phyloP scores from a whole-genome alignment of 2,797 vertebrate genomes.

The Neosilurus mollespiculum region DNA sequence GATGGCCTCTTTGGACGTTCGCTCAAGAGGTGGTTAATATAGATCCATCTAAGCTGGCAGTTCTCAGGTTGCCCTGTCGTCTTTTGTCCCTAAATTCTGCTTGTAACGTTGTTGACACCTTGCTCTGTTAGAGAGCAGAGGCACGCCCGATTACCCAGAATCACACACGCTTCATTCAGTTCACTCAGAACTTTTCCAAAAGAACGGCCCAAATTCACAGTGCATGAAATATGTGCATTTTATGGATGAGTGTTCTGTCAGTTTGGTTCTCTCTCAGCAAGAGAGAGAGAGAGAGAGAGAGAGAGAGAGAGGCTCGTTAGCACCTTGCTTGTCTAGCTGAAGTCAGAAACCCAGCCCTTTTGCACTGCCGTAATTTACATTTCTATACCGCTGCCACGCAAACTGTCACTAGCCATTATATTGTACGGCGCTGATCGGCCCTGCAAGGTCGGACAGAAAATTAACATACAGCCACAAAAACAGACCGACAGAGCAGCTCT shows the following conservation, averaged over 20 bases:
- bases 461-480: conserved; percentile 42
- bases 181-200: conserved; percentile 26
- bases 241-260: conserved; percentile 49
- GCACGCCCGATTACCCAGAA: conserved; percentile 25
- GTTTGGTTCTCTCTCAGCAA: conserved; percentile 21
- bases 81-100: conserved; percentile 34
- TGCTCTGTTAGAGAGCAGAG: conserved; percentile 14
- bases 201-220: conserved; percentile 35
- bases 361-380: conserved; percentile 21
- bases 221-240: conserved; percentile 52
- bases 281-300: conserved; percentile 5
- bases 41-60: conserved; percentile 26
- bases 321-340: conserved; percentile 17
- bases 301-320: conserved; percentile 44
- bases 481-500: background rate
- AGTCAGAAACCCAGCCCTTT: conserved; percentile 26
- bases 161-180: conserved; percentile 22
- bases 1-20: conserved; percentile 10
- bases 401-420: conserved; percentile 41
- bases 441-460: conserved; percentile 49
- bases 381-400: conserved; percentile 32
- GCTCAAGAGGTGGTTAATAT: conserved; percentile 20
- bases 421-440: conserved; percentile 17
- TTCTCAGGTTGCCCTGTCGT: background rate
- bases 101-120: conserved; percentile 21